phyloP scores from a whole-genome alignment of 1,140 invertebrate genomes.

The Lordiphosa collinella region DNA sequence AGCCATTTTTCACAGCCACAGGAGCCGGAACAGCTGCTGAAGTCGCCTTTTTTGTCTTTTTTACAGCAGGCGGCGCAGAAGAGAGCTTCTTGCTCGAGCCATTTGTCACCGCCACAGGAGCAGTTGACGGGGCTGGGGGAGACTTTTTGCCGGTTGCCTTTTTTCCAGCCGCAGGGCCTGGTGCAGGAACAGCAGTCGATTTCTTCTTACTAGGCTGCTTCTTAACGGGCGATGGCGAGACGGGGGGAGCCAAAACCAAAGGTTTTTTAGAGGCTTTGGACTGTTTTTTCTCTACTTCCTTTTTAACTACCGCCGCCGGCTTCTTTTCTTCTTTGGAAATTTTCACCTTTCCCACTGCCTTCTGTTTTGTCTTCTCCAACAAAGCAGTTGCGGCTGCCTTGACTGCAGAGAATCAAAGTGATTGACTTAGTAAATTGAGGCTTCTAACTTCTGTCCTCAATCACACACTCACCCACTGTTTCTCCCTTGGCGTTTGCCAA shows the following conservation, averaged over 20 bases:
- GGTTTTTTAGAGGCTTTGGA: constrained; percentile 32
- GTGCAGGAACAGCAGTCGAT: neutral
- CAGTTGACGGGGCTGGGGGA: neutral
- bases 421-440: too few relatives aligned
- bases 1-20: neutral
- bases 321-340: constrained; percentile 6
- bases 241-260: constrained; percentile 46
- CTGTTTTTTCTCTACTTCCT: constrained; percentile 5
- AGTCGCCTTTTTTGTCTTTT: too few relatives aligned
- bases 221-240: constrained; percentile 26
- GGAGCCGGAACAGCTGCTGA: too few relatives aligned
- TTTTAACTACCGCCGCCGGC: neutral
- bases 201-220: constrained; percentile 15
- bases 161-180: neutral
- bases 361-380: constrained; percentile 8
- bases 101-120: neutral
- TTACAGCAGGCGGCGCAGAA: too few relatives aligned
- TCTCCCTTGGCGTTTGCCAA: constrained; percentile 1
- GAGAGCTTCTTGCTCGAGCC: neutral
- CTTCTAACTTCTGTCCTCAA: too few relatives aligned
- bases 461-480: too few relatives aligned
- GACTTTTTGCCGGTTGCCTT: neutral
- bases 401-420: neutral
- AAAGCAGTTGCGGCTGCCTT: neutral
- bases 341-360: neutral